A percentile compares a stretch with the other conserved stretches of the same genome.
Conservation (phyloP, 2,888 invertebrate genomes). For the Ptychoptera albimana region DNA sequence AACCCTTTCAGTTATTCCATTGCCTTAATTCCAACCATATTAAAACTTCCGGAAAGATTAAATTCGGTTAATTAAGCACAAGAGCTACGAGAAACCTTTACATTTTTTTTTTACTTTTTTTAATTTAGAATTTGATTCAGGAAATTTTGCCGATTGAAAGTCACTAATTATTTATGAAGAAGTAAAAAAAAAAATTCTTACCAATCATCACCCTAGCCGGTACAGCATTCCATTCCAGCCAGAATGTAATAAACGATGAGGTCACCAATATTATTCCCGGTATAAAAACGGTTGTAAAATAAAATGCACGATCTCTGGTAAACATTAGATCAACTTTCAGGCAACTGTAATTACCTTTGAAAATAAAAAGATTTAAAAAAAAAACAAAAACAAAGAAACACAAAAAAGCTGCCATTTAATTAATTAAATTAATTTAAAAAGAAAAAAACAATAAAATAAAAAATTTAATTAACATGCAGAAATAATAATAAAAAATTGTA, state of each 20-base stretch:
- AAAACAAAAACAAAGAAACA: constrained; percentile 7
- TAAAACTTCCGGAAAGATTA: too few relatives aligned
- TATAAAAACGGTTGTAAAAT: constrained; percentile 93
- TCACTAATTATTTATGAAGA: too few relatives aligned
- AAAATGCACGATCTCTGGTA: constrained; percentile 89
- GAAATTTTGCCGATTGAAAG: too few relatives aligned
- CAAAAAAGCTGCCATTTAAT: neutral
- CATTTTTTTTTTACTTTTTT: too few relatives aligned
- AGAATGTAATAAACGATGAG: constrained; percentile 93
- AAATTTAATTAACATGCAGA: constrained; percentile 2
- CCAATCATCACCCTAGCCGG: constrained; percentile 94
- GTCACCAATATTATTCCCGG: constrained; percentile 93
- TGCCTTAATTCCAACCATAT: too few relatives aligned
- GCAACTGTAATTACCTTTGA: constrained; percentile 88
- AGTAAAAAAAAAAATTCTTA: constrained; percentile 36
- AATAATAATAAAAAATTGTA: neutral
- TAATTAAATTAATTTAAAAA: too few relatives aligned
- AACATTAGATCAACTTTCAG: constrained; percentile 85
- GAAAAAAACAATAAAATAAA: too few relatives aligned
- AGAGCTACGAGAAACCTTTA: too few relatives aligned
- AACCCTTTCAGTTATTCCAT: too few relatives aligned
- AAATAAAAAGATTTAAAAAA: constrained; percentile 4
- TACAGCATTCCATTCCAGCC: constrained; percentile 95
- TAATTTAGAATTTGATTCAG: too few relatives aligned
- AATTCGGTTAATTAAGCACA: too few relatives aligned